Evolutionary conservation across 2,113 vertebrate genomes (phyloP).

Genomic region (Micronycteris hirsuta): DNA sequence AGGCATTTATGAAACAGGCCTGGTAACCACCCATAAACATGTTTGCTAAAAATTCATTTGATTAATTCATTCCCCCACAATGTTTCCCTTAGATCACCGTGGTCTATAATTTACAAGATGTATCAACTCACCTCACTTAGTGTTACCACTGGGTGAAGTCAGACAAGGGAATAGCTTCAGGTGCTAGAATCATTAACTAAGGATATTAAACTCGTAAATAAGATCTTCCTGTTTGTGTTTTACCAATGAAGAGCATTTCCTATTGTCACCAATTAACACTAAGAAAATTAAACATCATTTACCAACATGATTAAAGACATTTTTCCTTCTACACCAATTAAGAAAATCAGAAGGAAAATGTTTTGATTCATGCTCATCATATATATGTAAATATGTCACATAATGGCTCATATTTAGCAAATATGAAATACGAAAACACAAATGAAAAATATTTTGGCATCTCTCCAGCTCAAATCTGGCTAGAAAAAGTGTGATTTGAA

Average conservation of each 20-base stretch:
- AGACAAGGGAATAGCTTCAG: slow-evolving; percentile 48
- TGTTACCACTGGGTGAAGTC: not conserved
- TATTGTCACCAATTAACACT: slow-evolving; percentile 68
- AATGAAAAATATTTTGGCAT: slow-evolving; percentile 72
- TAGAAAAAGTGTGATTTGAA: slow-evolving; percentile 48
- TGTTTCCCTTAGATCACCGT: not conserved
- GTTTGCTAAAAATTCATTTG: slow-evolving; percentile 39
- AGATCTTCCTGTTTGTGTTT: slow-evolving; percentile 58
- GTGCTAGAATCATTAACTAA: slow-evolving; percentile 65
- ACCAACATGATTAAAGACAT: slow-evolving; percentile 73
- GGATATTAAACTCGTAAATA: slow-evolving; percentile 71
- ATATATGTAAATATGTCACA: slow-evolving; percentile 75
- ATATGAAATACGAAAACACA: slow-evolving; percentile 66
- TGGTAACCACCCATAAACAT: slow-evolving; percentile 13
- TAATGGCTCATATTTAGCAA: slow-evolving; percentile 69
- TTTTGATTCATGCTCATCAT: slow-evolving; percentile 76
- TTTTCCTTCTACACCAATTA: slow-evolving; percentile 73
- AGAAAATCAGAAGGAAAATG: slow-evolving; percentile 73
- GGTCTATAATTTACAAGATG: slow-evolving; percentile 48
- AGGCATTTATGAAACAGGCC: slow-evolving; percentile 11
- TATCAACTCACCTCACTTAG: slow-evolving; percentile 26
- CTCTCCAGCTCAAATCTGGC: slow-evolving; percentile 60
- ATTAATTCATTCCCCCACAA: not conserved
- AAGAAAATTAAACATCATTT: slow-evolving; percentile 73
- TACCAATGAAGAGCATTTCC: slow-evolving; percentile 36